These are phyloP conservation scores for Lepeophtheirus nordmannii DNA, from an alignment of 2,888 invertebrate species.

Conservation along the genomic window DNA sequence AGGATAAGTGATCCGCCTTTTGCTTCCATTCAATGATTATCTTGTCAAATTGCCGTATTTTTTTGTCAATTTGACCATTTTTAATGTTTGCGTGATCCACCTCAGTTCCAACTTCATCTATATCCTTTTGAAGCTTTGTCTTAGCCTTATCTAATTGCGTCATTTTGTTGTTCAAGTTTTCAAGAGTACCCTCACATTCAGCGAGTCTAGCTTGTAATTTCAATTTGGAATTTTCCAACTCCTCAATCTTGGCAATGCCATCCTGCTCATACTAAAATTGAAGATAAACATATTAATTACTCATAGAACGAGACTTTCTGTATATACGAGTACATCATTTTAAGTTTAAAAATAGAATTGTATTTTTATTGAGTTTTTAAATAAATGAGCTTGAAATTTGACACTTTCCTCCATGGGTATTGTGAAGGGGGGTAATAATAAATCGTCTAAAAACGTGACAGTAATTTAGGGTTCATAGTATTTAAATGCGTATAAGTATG, in stretches of 20 bases:
- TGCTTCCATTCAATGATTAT: slow-evolving; percentile 99
- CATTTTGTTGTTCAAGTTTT: slow-evolving; percentile 13
- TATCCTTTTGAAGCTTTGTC: slow-evolving; percentile 40
- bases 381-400: too few relatives aligned
- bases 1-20: slow-evolving; percentile 87
- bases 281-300: too few relatives aligned
- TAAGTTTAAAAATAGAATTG: too few relatives aligned
- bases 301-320: too few relatives aligned
- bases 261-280: slow-evolving; percentile 7
- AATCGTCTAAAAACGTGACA: too few relatives aligned
- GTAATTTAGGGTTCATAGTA: too few relatives aligned
- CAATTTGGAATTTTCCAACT: slow-evolving; percentile 37
- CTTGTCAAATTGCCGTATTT: slow-evolving; percentile 64
- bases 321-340: too few relatives aligned
- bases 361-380: too few relatives aligned
- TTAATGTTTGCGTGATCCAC: slow-evolving; percentile 89
- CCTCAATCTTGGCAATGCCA: slow-evolving; percentile 39
- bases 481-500: too few relatives aligned
- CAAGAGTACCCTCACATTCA: slow-evolving; percentile 35
- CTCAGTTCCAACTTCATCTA: slow-evolving; percentile 89
- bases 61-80: slow-evolving; percentile 46
- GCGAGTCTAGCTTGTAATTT: slow-evolving; percentile 40
- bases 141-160: slow-evolving; percentile 19
- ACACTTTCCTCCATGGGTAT: too few relatives aligned
- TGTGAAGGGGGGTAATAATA: too few relatives aligned